Evolutionary conservation across 1,140 invertebrate species (phyloP), one percentile per base, ranked within the genome.

Genomic region (Teleopsis dalmanni): DNA sequence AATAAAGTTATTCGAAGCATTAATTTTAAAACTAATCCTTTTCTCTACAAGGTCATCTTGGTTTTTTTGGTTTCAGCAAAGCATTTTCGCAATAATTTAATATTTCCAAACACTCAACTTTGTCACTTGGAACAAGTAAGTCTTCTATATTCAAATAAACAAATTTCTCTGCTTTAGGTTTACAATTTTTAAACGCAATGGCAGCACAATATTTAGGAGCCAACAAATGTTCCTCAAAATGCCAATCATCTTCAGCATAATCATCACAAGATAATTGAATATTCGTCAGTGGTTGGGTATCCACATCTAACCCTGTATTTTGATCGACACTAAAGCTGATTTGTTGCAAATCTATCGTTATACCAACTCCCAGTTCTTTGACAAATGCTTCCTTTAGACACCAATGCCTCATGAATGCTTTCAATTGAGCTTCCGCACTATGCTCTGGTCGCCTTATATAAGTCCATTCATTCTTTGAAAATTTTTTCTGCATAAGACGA

Each of bases 361-460:
- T 83, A 21, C 94, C 94, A 14, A 84, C 73, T 18, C 93, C 92
- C 37, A 85, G 76, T 48, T 92, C 91, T 75, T 97, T 98, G 0
- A 93, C 84, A 67, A 92, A 93, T 69, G 89, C 89, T 69, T 98
- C 95, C 75, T 98, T 97, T n/a, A 97, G 73, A 54, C 87, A 86
- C 94, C 94, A 97, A 62, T 87, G 76, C 48, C 94, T 77, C 67
- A 84, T 94, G 69, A 95, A 96, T 55, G 80, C 83, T 7, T 72
- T 70, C 13, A 91, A 58, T 73, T 85, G 74, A 35, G 81, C 76
- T 11, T 58, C 54, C 42, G 82, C 73, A 33, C 75, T 72, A 11
- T 53, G 68, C 70, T 65, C 59, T 0, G 56, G 49, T 7, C 58
- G 45, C 23, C 66, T 75, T 48, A 97, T 93, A 46, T 76, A 79